Percentiles rank a stretch among this genome's conserved stretches.
Evolutionary conservation across 2,888 invertebrate genomes (phyloP).

Genomic region (Heliconius hortense): DNA sequence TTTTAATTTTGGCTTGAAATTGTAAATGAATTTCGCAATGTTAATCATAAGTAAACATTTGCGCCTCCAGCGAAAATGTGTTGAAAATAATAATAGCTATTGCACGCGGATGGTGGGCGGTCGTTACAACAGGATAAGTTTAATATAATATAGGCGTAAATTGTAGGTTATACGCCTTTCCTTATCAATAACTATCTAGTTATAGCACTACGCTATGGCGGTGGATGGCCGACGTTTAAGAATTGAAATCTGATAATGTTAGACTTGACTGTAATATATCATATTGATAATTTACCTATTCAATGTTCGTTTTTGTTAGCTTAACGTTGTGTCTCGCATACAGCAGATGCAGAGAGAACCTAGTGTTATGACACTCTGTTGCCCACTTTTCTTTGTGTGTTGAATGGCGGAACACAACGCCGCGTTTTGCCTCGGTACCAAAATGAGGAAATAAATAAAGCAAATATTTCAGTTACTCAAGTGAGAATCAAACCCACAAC

Average conservation of each 20-base stretch:
- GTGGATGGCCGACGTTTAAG: constrained; percentile 17
- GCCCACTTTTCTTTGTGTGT: too few species aligned
- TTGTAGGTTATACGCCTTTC: constrained; percentile 41
- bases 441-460: too few species aligned
- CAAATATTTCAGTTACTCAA: too few species aligned
- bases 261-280: neutral
- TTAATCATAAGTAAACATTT: constrained; percentile 24
- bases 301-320: too few species aligned
- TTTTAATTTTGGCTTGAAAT: neutral
- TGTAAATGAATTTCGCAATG: constrained; percentile 15
- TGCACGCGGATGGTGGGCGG: constrained; percentile 42
- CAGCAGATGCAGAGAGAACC: too few species aligned
- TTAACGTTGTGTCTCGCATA: too few species aligned
- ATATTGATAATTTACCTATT: neutral
- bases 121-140: constrained; percentile 35
- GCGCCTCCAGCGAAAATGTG: constrained; percentile 35
- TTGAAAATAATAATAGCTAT: constrained; percentile 39
- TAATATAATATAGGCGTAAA: constrained; percentile 41
- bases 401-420: too few species aligned
- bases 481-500: too few species aligned
- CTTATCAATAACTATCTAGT: constrained; percentile 41
- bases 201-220: constrained; percentile 16
- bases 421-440: too few species aligned
- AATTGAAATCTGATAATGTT: constrained; percentile 1
- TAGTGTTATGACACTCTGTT: too few species aligned